These are phyloP conservation scores for Asteroscopus sphinx DNA, from an alignment of 2,888 invertebrate genomes.

Conservation along the genomic window DNA sequence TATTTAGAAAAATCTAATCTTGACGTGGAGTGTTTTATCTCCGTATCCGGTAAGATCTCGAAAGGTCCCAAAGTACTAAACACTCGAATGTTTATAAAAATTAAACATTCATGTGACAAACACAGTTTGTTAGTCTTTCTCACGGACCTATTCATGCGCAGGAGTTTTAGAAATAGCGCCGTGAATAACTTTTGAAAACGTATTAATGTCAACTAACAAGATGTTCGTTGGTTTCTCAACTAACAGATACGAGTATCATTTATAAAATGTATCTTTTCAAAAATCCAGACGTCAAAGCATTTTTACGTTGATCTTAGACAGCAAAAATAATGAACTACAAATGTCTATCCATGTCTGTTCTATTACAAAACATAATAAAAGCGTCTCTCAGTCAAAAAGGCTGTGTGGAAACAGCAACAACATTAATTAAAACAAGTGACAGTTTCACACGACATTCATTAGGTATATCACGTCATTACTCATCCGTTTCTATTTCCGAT, in stretches of 20 bases:
- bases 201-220: constrained; percentile 53
- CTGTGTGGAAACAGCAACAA: constrained; percentile 65
- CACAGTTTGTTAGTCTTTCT: constrained; percentile 75
- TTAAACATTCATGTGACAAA: constrained; percentile 67
- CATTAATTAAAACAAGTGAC: constrained; percentile 85
- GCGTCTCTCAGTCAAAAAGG: constrained; percentile 57
- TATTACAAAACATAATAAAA: constrained; percentile 68
- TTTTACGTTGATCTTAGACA: constrained; percentile 72
- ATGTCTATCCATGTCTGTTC: constrained; percentile 72
- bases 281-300: constrained; percentile 74
- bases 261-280: constrained; percentile 70
- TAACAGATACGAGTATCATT: constrained; percentile 64
- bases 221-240: constrained; percentile 49
- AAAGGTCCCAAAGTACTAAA: constrained; percentile 60
- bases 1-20: constrained; percentile 83
- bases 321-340: constrained; percentile 77
- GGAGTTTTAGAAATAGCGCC: constrained; percentile 23
- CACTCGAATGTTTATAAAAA: constrained; percentile 66
- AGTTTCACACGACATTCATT: constrained; percentile 84
- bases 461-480: constrained; percentile 80
- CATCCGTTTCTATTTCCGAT: constrained; percentile 85
- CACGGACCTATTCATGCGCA: constrained; percentile 65
- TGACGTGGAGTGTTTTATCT: constrained; percentile 79
- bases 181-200: constrained; percentile 42
- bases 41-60: constrained; percentile 76